These are phyloP conservation scores for Miichthys miiuy DNA, from an alignment of 2,797 vertebrate genomes.

Conservation along the genomic window DNA sequence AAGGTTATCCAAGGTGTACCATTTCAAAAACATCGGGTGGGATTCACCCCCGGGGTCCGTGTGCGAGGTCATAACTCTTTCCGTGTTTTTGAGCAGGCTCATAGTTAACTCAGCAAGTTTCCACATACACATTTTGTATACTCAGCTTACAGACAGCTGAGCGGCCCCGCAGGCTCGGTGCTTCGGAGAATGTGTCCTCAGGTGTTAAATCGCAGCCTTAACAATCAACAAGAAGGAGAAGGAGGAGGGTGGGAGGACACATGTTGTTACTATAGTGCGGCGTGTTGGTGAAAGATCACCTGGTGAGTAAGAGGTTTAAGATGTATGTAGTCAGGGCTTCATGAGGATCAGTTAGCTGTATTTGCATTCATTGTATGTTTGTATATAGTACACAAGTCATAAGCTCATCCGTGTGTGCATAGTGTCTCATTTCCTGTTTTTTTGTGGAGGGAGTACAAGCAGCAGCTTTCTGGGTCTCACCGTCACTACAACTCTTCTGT, in stretches of 20 bases:
- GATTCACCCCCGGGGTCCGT: background rate
- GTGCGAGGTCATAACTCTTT: conserved; percentile 31
- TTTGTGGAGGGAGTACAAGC: background rate
- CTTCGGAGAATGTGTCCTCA: conserved; percentile 10
- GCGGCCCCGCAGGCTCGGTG: background rate
- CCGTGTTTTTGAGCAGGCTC: conserved; percentile 41
- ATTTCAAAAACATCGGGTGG: conserved; percentile 54
- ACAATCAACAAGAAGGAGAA: background rate
- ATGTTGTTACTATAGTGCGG: background rate
- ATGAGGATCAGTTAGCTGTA: conserved; percentile 8
- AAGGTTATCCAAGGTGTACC: conserved; percentile 46
- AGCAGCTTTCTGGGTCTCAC: background rate
- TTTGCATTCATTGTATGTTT: background rate
- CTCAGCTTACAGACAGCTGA: conserved; percentile 66
- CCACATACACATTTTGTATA: conserved; percentile 43
- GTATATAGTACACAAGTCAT: background rate
- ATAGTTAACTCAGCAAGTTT: conserved; percentile 53
- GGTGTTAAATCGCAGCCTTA: conserved; percentile 39
- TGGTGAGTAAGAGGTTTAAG: conserved; percentile 19
- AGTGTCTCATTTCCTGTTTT: conserved; percentile 48
- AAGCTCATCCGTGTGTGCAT: background rate
- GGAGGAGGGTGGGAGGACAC: background rate
- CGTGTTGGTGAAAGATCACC: background rate
- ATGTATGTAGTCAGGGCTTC: conserved; percentile 1
- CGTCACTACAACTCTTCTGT: background rate